Percentiles rank a stretch among this genome's conserved stretches.
Conservation (phyloP, 2,888 invertebrate species). For the Tolmerus cingulatus region DNA sequence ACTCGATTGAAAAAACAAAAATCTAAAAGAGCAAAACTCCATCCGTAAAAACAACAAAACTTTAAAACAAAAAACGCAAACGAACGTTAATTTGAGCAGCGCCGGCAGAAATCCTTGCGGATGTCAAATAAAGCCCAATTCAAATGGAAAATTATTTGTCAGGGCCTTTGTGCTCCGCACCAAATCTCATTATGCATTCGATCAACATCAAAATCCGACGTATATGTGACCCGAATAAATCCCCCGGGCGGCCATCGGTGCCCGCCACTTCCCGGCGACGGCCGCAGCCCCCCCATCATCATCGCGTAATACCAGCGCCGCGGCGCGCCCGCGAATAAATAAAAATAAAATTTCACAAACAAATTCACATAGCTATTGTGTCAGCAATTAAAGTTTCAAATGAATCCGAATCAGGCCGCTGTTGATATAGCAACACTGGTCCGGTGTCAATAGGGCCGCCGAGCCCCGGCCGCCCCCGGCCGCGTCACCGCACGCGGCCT, state of each 20-base stretch:
- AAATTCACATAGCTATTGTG: conserved; percentile 45
- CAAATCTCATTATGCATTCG: conserved; percentile 44
- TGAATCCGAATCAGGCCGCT: conserved; percentile 3
- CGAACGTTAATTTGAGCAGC: conserved; percentile 23
- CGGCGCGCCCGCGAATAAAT: conserved; percentile 14
- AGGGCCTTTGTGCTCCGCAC: conserved; percentile 1
- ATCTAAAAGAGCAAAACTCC: background rate
- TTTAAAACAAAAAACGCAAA: background rate
- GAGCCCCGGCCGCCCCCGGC: background rate
- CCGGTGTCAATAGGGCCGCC: background rate
- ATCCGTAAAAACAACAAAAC: background rate
- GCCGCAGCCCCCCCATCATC: background rate
- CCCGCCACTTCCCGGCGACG: background rate
- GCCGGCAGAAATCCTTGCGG: background rate
- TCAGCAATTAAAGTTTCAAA: conserved; percentile 49
- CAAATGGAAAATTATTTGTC: conserved; percentile 36
- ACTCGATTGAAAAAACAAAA: background rate
- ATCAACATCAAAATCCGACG: conserved; percentile 40
- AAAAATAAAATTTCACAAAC: conserved; percentile 39
- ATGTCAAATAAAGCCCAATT: conserved; percentile 32
- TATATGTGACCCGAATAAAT: conserved; percentile 24
- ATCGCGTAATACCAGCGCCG: background rate
- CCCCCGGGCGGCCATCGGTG: background rate
- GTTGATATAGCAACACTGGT: conserved; percentile 38
- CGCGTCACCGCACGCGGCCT: background rate